Percentiles rank a stretch among this genome's conserved stretches.
phyloP scores from a whole-genome alignment of 2,888 invertebrate species.

The Harpalus rufipes region DNA sequence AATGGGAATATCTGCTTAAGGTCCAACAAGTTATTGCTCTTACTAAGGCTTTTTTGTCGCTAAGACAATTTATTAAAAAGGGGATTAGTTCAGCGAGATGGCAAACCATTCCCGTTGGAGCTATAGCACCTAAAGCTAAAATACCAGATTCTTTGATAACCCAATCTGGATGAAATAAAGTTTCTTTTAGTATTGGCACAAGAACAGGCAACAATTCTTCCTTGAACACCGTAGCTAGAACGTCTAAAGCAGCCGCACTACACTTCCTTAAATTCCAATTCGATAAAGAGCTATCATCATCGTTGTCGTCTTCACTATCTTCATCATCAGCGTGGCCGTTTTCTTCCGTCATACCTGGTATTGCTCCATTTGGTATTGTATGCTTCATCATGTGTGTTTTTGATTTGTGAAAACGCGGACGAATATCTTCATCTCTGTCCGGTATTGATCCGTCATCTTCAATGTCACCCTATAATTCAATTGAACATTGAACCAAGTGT shows the following conservation, averaged over 20 bases:
- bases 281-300: constrained; percentile 93
- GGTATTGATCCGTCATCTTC: constrained; percentile 99
- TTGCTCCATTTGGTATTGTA: constrained; percentile 76
- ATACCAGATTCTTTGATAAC: constrained; percentile 96
- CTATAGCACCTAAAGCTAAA: constrained; percentile 91
- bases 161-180: constrained; percentile 97
- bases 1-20: constrained; percentile 97
- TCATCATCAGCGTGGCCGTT: constrained; percentile 84
- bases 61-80: constrained; percentile 94
- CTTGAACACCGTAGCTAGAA: constrained; percentile 97
- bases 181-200: constrained; percentile 97
- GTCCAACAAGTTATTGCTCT: constrained; percentile 99
- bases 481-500: background rate
- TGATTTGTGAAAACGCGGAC: constrained; percentile 97
- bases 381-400: constrained; percentile 91
- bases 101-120: constrained; percentile 95
- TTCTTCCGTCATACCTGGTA: constrained; percentile 74
- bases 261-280: constrained; percentile 99
- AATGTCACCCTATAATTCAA: constrained; percentile 87
- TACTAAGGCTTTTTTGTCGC: constrained; percentile 97
- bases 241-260: constrained; percentile 98
- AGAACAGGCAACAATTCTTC: constrained; percentile 96
- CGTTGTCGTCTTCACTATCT: constrained; percentile 88
- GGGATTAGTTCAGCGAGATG: constrained; percentile 98
- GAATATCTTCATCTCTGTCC: constrained; percentile 97